A percentile compares a stretch with the other conserved stretches of the same genome.
Evolutionary conservation across 2,888 invertebrate species (phyloP).

Genomic region (Sabatieria punctata): DNA sequence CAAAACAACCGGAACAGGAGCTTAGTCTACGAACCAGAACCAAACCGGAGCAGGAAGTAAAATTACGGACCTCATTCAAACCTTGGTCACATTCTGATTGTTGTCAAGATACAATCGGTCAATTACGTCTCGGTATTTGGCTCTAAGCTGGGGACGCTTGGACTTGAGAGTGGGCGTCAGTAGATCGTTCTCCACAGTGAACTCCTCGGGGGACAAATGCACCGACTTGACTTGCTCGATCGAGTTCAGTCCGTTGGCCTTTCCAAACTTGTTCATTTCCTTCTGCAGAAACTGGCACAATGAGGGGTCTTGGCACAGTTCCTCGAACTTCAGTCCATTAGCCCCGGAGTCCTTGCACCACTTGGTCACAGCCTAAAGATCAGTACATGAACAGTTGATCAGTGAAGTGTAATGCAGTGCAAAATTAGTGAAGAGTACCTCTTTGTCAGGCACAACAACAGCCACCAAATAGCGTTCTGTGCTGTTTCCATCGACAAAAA

Average conservation of each 20-base stretch:
- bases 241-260: slow-evolving; percentile 71
- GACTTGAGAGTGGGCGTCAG: slow-evolving; percentile 84
- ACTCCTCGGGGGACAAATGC: slow-evolving; percentile 77
- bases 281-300: slow-evolving; percentile 69
- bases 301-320: slow-evolving; percentile 33
- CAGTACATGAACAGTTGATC: too few species aligned
- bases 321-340: slow-evolving; percentile 18
- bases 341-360: too few species aligned
- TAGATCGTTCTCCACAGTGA: slow-evolving; percentile 83
- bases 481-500: slow-evolving; percentile 37
- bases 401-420: neutral
- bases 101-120: slow-evolving; percentile 6
- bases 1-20: too few species aligned
- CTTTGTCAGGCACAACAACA: slow-evolving; percentile 83
- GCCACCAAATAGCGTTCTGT: slow-evolving; percentile 41
- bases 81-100: too few species aligned
- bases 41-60: too few species aligned
- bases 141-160: slow-evolving; percentile 49
- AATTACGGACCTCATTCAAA: too few species aligned
- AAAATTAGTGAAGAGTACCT: slow-evolving; percentile 50
- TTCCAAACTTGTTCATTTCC: slow-evolving; percentile 72
- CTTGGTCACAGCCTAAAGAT: too few species aligned
- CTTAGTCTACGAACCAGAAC: too few species aligned
- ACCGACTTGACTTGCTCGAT: slow-evolving; percentile 95
- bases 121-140: slow-evolving; percentile 14